Conservation (phyloP, 2,888 invertebrate genomes). For the Tenthredo notha region DNA sequence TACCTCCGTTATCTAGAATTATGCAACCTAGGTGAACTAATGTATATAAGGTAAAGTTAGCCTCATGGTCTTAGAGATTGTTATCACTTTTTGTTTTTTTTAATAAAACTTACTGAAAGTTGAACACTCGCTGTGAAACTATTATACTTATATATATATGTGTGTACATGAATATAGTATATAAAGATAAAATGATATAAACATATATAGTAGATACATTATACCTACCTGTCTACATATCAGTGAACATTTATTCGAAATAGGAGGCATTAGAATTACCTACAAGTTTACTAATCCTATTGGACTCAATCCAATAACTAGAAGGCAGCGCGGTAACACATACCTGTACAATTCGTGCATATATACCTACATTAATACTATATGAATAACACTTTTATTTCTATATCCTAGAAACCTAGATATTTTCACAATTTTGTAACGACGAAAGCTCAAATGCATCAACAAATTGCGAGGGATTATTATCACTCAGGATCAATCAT, state of each 20-base stretch:
- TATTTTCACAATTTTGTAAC: constrained; percentile 3
- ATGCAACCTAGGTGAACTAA: constrained; percentile 27
- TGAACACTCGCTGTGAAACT: no score
- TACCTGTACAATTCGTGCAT: background rate
- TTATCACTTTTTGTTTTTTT: background rate
- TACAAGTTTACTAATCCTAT: constrained; percentile 47
- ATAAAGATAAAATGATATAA: no score
- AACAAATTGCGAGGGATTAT: background rate
- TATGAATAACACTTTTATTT: background rate
- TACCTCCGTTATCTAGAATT: constrained; percentile 39
- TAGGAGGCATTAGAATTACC: constrained; percentile 40
- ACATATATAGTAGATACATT: background rate
- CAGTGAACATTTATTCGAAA: constrained; percentile 5
- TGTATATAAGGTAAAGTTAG: background rate
- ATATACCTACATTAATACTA: background rate
- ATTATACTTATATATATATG: no score
- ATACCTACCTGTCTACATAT: no score
- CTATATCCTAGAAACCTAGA: background rate
- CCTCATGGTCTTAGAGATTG: background rate
- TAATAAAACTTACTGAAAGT: background rate
- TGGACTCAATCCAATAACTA: constrained; percentile 51
- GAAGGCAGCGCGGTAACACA: constrained; percentile 6
- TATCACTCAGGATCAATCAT: no score
- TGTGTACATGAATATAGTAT: no score
- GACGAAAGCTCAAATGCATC: background rate